Evolutionary conservation across 1,140 invertebrate species (phyloP).

Genomic region (Asobara japonica): DNA sequence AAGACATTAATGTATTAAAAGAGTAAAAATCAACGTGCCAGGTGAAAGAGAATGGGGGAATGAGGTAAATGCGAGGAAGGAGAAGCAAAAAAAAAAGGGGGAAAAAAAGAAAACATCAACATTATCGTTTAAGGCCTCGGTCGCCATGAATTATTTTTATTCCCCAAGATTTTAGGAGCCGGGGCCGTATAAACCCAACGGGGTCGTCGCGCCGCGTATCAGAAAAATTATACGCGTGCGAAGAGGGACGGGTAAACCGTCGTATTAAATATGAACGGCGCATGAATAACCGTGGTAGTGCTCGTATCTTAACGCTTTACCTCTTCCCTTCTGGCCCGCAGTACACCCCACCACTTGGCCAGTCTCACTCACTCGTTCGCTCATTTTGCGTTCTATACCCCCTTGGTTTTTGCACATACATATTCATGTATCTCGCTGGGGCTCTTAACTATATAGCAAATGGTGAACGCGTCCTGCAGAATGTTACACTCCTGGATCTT

Average conservation of each 20-base stretch:
- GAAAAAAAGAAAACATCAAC: neutral
- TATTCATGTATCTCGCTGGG: constrained; percentile 27
- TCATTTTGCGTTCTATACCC: constrained; percentile 17
- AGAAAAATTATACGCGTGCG: constrained; percentile 48
- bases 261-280: constrained; percentile 63
- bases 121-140: constrained; percentile 6
- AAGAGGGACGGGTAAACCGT: constrained; percentile 52
- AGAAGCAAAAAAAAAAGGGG: neutral
- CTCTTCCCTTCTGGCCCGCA: constrained; percentile 44
- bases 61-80: neutral
- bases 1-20: constrained; percentile 7
- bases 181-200: constrained; percentile 18
- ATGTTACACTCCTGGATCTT: constrained; percentile 10
- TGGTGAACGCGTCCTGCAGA: constrained; percentile 8
- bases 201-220: constrained; percentile 31
- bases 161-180: constrained; percentile 35
- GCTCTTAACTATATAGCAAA: constrained; percentile 1
- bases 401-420: constrained; percentile 21
- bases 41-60: neutral
- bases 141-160: constrained; percentile 22
- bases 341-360: constrained; percentile 56
- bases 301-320: constrained; percentile 49
- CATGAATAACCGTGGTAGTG: constrained; percentile 60
- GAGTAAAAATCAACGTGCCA: neutral
- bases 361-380: constrained; percentile 29